phyloP scores from a whole-genome alignment of 2,797 vertebrate species.

The Acipenser ruthenus region DNA sequence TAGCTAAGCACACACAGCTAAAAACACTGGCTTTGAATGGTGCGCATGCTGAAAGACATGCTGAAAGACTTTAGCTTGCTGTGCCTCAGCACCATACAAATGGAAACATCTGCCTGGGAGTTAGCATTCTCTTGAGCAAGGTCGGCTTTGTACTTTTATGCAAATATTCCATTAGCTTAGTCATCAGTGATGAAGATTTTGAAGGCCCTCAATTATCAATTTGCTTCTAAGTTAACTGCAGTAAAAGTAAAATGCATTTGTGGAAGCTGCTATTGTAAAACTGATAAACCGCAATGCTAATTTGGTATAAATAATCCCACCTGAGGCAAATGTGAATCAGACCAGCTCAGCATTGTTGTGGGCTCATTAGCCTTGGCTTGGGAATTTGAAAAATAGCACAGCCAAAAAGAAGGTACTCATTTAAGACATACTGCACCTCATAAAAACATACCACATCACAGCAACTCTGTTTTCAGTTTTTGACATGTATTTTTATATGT shows the following conservation, averaged over 20 bases:
- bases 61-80: background rate
- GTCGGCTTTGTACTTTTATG: background rate
- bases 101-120: conserved; percentile 13
- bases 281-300: conserved; percentile 5
- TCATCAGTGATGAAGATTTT: conserved; percentile 2
- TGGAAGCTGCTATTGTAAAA: conserved; percentile 6
- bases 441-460: conserved; percentile 4
- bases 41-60: background rate
- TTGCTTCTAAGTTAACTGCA: conserved; percentile 1
- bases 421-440: conserved; percentile 1
- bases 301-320: conserved; percentile 13
- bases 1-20: too few relatives aligned
- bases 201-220: conserved; percentile 6
- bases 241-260: conserved; percentile 6
- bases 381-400: conserved; percentile 9
- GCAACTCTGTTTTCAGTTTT: conserved; percentile 7
- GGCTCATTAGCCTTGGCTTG: conserved; percentile 15
- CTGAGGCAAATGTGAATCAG: conserved; percentile 8
- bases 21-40: background rate
- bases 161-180: background rate
- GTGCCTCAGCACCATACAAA: conserved; percentile 7
- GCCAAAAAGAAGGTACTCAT: conserved; percentile 6
- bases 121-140: background rate
- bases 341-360: conserved; percentile 11
- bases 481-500: background rate